Conservation (phyloP, 2,888 invertebrate genomes). For the Didymodactylos carnosus region DNA sequence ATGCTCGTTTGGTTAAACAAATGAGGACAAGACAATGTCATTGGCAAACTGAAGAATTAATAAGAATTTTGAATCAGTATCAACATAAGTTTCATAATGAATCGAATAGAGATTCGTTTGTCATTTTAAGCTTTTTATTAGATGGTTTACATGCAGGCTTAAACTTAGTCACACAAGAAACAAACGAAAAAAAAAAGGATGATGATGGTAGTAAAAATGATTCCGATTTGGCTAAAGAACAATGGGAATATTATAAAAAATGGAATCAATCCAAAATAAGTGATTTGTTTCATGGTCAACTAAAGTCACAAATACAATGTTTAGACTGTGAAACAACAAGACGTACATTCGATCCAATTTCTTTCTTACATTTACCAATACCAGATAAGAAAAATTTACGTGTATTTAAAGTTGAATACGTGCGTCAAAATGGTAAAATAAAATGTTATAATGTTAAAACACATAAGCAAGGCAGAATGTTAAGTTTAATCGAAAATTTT, state of each 20-base stretch:
- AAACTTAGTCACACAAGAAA: slow-evolving; percentile 39
- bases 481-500: too few species aligned
- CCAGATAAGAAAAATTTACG: slow-evolving; percentile 36
- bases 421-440: too few species aligned
- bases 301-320: slow-evolving; percentile 42
- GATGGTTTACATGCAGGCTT: slow-evolving; percentile 17
- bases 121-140: slow-evolving; percentile 15
- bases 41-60: slow-evolving; percentile 38
- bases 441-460: too few species aligned
- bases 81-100: slow-evolving; percentile 17
- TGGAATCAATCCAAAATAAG: slow-evolving; percentile 43
- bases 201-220: slow-evolving; percentile 36
- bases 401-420: too few species aligned
- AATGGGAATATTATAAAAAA: slow-evolving; percentile 40
- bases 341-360: slow-evolving; percentile 44
- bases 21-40: slow-evolving; percentile 23
- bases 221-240: slow-evolving; percentile 38
- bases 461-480: too few species aligned
- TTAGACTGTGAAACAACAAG: slow-evolving; percentile 41
- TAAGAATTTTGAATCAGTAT: slow-evolving; percentile 19
- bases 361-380: slow-evolving; percentile 41
- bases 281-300: slow-evolving; percentile 41
- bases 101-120: slow-evolving; percentile 16
- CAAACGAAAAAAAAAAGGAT: slow-evolving; percentile 40
- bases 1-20: slow-evolving; percentile 15